Base-by-base conservation (phyloP, 2,113 vertebrate genomes). In the Procavia capensis region DNA sequence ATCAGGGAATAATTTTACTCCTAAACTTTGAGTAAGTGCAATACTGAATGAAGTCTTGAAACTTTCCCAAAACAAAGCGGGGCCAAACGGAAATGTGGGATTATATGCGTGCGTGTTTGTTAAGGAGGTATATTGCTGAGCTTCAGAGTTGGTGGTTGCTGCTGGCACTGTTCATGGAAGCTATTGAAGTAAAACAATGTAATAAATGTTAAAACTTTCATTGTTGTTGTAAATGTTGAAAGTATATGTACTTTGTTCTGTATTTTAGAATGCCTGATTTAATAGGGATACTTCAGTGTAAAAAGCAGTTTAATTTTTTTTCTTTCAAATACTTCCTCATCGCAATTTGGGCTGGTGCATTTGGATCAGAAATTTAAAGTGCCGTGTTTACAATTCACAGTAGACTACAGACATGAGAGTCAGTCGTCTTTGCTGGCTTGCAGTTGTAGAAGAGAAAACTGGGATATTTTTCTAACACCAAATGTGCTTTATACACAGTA, bases 191-290 rank as follows among this genome's bases (percentile, higher is more conserved):
- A 75, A 91, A 91, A 93, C 22, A 6, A 3, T 81, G 16, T 31
- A 43, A 66, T 76, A 66, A 80, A 74, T 43, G 2, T 61, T 96
- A 54, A 70, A 25, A 1, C 2, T 68, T 54, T 59, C 80, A 17
- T 75, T 85, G 43, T 92, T 68, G 36, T 76, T 81, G 50, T 83
- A 43, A 43, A 92, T 83, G n/a, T 61, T 39, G 29, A 39, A 66
- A 80, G 36, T 70, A 10, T 68, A 14, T 93, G 68, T n/a, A 61
- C 24, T 86, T 82, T 93, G 39, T 64, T 90, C 84, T 85, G 0
- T 90, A 19, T 93, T 94, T 89, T 59, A 86, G 75, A 79, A 76
- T 94, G 61, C 36, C 36, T 79, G 16, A 90, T 93, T 93, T 76
- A 83, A 43, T 95, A 79, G 81, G 41, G 24, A 61, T 20, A 76